Base-by-base conservation (phyloP, 2,113 vertebrate genomes). In the Cavia porcellus region DNA sequence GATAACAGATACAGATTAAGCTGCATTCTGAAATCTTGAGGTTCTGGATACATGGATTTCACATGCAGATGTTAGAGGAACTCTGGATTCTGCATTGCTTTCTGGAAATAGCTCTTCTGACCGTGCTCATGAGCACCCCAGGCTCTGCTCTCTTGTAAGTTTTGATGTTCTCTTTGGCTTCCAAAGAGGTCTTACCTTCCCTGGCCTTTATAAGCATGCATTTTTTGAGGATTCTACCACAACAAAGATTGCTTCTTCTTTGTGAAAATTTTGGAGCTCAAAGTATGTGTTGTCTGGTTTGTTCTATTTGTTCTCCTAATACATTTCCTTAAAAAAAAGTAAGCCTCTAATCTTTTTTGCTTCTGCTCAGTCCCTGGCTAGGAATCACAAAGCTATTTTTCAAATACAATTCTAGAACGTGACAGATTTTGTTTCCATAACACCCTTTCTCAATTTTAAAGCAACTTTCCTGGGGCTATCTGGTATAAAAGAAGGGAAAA, bases 291-390 rank as follows among this genome's bases (percentile, higher is more conserved):
- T 92, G 32, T 86, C 52, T 45, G 59, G 5, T 89, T 28, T 87
- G 28, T 96, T 97, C 64, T 81, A 59, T 90, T 92, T 84, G 61
- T 83, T 95, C 95, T 92, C 74, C 86, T 35, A 61, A 95, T 70
- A 52, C 7, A 81, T 74, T 79, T 86, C n/a, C 74, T 86, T 30
- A 4, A 74, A 86, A 77, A 70, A 92, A 50, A 89, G 52, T 72
- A 77, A 19, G 10, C 3, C 14, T 92, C 45, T 84, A 66, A 84
- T 95, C 81, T 81, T 45, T 45, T 68, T 81, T 90, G 61, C 13
- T 91, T 95, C n/a, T 66, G 35, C 80, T 68, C 52, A 15, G 42
- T 77, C 94, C 74, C 25, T 57, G 30, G 19, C 45, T 42, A 95
- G 28, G 45, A 89, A 72, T 2, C 22, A 66, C 7, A 68, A 93